Percentiles rank a stretch among this genome's conserved stretches.
phyloP scores from a whole-genome alignment of 2,888 invertebrate genomes.

The Arrhopalites spinosus region DNA sequence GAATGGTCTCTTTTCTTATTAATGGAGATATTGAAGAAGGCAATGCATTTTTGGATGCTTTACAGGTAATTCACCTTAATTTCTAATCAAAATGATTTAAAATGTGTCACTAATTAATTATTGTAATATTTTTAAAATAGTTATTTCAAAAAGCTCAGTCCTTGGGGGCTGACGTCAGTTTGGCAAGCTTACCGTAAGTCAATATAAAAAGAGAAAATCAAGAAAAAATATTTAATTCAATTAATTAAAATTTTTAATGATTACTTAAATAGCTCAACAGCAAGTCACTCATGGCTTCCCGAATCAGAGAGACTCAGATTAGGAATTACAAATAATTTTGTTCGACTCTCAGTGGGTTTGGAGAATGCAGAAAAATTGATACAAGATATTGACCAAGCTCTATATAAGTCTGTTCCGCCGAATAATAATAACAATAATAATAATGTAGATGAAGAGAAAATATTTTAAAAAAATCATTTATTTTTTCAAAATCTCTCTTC shows the following conservation, averaged over 20 bases:
- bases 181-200: slow-evolving; percentile 70
- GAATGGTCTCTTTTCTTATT: slow-evolving; percentile 87
- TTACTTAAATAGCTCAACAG: slow-evolving; percentile 58
- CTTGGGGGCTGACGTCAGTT: slow-evolving; percentile 91
- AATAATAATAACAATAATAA: neutral
- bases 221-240: neutral
- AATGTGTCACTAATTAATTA: too few relatives aligned
- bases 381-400: slow-evolving; percentile 67
- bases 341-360: slow-evolving; percentile 87
- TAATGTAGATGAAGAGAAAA: too few relatives aligned
- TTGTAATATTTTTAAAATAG: too few relatives aligned
- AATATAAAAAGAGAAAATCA: neutral
- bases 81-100: too few relatives aligned
- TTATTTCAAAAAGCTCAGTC: slow-evolving; percentile 89
- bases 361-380: slow-evolving; percentile 86
- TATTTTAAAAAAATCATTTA: too few relatives aligned
- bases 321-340: slow-evolving; percentile 83
- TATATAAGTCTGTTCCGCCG: slow-evolving; percentile 32
- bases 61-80: too few relatives aligned
- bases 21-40: slow-evolving; percentile 75
- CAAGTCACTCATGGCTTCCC: slow-evolving; percentile 79
- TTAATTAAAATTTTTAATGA: too few relatives aligned
- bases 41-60: slow-evolving; percentile 69
- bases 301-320: slow-evolving; percentile 71
- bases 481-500: too few relatives aligned